Conservation (phyloP, 2,113 vertebrate genomes). For the Crocuta crocuta region DNA sequence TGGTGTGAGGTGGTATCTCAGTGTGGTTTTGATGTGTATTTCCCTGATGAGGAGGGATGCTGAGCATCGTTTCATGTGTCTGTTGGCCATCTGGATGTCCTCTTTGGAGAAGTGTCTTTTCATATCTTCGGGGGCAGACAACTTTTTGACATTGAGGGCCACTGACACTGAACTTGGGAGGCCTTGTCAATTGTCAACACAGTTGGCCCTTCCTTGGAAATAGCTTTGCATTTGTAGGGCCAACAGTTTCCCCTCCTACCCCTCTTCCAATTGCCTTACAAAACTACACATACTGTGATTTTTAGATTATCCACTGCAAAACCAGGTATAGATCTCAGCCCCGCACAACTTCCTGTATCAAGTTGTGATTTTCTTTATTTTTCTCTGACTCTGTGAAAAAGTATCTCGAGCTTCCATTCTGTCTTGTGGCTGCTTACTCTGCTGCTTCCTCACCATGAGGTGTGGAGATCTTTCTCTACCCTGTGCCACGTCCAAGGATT, state of each 20-base stretch:
- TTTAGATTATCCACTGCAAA: slow-evolving; percentile 22
- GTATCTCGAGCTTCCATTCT: not conserved
- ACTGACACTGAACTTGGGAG: not conserved
- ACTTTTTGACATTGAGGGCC: not conserved
- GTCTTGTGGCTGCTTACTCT: not conserved
- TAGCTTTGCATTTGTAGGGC: not conserved
- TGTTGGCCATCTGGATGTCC: no score
- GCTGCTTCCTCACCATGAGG: not conserved
- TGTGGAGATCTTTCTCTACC: not conserved
- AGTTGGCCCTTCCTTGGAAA: not conserved
- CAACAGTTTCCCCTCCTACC: not conserved
- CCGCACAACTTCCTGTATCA: not conserved
- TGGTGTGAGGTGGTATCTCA: no score
- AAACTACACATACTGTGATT: not conserved
- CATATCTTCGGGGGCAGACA: not conserved
- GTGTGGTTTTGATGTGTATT: no score
- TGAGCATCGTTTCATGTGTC: no score
- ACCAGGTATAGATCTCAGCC: not conserved
- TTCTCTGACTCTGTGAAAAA: not conserved
- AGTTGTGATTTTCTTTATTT: not conserved
- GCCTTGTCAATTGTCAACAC: not conserved
- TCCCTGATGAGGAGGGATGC: no score
- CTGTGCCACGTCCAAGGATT: rapidly evolving
- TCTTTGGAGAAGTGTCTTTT: no score
- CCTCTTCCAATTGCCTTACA: not conserved